Evolutionary conservation across 2,888 invertebrate genomes (phyloP).

Genomic region (Subacronicta megacephala): DNA sequence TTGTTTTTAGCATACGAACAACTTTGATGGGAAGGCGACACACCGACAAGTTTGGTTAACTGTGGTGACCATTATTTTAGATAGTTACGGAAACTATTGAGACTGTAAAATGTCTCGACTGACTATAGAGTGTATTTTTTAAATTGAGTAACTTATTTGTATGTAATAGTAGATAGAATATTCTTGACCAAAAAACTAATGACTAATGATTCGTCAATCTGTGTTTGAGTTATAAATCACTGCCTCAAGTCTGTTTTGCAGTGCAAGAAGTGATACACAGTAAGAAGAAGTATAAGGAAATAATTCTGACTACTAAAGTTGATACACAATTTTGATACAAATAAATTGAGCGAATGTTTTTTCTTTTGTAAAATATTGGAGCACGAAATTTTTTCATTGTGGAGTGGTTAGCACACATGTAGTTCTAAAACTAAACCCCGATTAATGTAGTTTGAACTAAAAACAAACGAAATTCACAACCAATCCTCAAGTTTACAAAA

Average conservation of each 20-base stretch:
- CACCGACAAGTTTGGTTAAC: slow-evolving; percentile 38
- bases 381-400: neutral
- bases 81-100: neutral
- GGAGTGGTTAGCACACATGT: neutral
- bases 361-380: neutral
- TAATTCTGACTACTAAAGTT: too few species aligned
- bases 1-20: slow-evolving; percentile 49
- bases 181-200: too few species aligned
- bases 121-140: too few species aligned
- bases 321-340: too few species aligned
- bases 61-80: slow-evolving; percentile 25
- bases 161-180: too few species aligned
- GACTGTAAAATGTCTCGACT: too few species aligned
- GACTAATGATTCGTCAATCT: too few species aligned
- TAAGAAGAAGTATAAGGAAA: too few species aligned
- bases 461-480: slow-evolving; percentile 14
- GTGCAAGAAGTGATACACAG: too few species aligned
- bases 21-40: slow-evolving; percentile 48
- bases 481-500: slow-evolving; percentile 33
- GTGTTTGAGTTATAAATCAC: neutral
- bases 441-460: slow-evolving; percentile 17
- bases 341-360: too few species aligned
- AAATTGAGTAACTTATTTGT: too few species aligned
- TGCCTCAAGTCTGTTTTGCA: too few species aligned
- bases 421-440: slow-evolving; percentile 10